A percentile compares a stretch with the other conserved stretches of the same genome.
Evolutionary conservation across 1,140 invertebrate species (phyloP).

Genomic region (Drosophila eugracilis): DNA sequence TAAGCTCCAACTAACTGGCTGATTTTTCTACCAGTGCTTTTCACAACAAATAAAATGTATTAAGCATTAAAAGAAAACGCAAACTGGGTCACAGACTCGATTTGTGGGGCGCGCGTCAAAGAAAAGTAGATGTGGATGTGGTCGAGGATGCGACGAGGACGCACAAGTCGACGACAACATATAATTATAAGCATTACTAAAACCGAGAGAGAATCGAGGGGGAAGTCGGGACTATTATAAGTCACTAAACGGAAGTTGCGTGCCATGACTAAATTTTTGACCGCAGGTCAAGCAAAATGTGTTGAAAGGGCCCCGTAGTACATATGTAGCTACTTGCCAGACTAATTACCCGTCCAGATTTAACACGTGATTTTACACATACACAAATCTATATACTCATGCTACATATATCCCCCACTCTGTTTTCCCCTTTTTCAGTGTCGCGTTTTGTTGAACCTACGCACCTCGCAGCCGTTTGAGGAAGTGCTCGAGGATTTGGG

Average conservation of each 20-base stretch:
- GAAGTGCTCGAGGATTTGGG: constrained; percentile 97
- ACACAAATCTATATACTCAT: constrained; percentile 48
- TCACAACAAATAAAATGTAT: constrained; percentile 68
- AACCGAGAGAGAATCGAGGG: not conserved
- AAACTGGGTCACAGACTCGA: constrained; percentile 76
- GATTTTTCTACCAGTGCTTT: constrained; percentile 9
- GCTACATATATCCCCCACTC: constrained; percentile 3
- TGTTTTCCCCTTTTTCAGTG: constrained; percentile 87
- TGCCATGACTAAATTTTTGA: constrained; percentile 70
- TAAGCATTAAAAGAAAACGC: constrained; percentile 74
- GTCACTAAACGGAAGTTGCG: constrained; percentile 65
- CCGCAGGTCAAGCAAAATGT: constrained; percentile 57
- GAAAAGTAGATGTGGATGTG: constrained; percentile 21
- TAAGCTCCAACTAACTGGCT: not conserved
- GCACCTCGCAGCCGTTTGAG: constrained; percentile 96
- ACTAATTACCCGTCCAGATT: constrained; percentile 66
- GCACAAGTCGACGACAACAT: constrained; percentile 34
- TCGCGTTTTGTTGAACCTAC: constrained; percentile 94
- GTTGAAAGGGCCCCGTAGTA: constrained; percentile 56
- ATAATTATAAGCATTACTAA: constrained; percentile 74
- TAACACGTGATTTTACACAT: constrained; percentile 43
- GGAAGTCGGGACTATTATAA: constrained; percentile 21
- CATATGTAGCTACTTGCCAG: constrained; percentile 24
- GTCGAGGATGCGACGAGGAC: constrained; percentile 26
- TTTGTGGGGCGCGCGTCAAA: constrained; percentile 30